phyloP scores from a whole-genome alignment of 2,888 invertebrate species.

The Athripsodes cinereus region DNA sequence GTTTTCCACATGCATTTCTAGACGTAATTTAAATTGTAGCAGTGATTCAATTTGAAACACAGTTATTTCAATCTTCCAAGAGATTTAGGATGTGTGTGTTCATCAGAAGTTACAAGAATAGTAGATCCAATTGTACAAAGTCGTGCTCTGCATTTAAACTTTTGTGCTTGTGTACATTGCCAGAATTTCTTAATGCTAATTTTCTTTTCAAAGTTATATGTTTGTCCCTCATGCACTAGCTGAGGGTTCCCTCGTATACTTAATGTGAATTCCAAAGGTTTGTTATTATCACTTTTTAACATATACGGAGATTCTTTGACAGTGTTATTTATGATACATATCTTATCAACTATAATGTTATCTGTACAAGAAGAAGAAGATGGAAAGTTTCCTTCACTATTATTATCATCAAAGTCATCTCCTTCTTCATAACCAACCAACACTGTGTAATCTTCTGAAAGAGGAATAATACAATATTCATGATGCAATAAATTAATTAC shows the following conservation, averaged over 20 bases:
- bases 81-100: conserved; percentile 25
- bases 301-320: neutral
- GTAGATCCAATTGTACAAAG: conserved; percentile 22
- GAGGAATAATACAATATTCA: no score
- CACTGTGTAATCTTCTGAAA: conserved; percentile 21
- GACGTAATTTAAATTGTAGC: no score
- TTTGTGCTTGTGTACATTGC: conserved; percentile 25
- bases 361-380: neutral
- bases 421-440: conserved; percentile 20
- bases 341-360: neutral
- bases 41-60: no score
- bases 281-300: neutral
- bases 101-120: conserved; percentile 17
- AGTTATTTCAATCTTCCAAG: conserved; percentile 10
- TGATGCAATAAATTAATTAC: no score
- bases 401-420: conserved; percentile 1
- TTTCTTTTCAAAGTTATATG: conserved; percentile 34
- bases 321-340: conserved; percentile 1
- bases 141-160: conserved; percentile 23
- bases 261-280: conserved; percentile 36
- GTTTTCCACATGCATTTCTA: no score
- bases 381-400: neutral
- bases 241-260: conserved; percentile 45
- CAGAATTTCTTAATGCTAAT: conserved; percentile 20
- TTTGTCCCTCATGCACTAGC: conserved; percentile 38